phyloP scores from a whole-genome alignment of 2,113 vertebrate genomes.

The Acanthochromis polyacanthus region DNA sequence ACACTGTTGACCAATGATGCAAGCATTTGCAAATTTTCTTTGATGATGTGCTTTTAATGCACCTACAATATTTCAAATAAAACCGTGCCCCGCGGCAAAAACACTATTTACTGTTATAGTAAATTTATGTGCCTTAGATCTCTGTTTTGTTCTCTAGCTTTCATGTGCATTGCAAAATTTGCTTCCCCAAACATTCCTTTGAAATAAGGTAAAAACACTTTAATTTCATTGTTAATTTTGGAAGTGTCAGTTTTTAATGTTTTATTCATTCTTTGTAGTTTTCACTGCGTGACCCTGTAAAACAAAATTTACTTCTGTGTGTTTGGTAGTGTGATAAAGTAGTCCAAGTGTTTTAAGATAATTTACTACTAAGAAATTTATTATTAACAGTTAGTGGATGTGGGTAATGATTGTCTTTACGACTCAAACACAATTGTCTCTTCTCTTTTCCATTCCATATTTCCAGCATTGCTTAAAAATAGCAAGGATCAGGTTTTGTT shows the following conservation, averaged over 20 bases:
- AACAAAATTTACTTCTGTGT: not conserved
- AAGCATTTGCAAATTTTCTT: conserved; percentile 32
- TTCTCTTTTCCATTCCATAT: too few species aligned
- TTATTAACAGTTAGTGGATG: too few species aligned
- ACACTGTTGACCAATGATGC: conserved; percentile 13
- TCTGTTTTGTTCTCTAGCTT: not conserved
- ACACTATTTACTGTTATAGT: not conserved
- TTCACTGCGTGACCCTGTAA: not conserved
- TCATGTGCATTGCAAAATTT: not conserved
- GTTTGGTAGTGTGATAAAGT: not conserved
- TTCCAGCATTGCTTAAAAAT: too few species aligned
- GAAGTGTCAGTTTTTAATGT: not conserved
- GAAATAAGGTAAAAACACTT: not conserved
- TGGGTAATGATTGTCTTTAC: too few species aligned
- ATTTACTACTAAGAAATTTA: too few species aligned
- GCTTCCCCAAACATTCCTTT: not conserved
- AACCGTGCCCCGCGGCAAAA: conserved; percentile 11
- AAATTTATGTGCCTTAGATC: not conserved
- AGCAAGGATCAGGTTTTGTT: too few species aligned
- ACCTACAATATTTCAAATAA: conserved; percentile 17
- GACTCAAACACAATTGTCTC: too few species aligned
- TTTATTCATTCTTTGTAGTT: not conserved
- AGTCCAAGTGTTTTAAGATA: too few species aligned
- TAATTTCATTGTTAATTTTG: not conserved
- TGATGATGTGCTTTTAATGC: conserved; percentile 4